phyloP scores from a whole-genome alignment of 2,888 invertebrate genomes.

The Platerodrilus igneus region DNA sequence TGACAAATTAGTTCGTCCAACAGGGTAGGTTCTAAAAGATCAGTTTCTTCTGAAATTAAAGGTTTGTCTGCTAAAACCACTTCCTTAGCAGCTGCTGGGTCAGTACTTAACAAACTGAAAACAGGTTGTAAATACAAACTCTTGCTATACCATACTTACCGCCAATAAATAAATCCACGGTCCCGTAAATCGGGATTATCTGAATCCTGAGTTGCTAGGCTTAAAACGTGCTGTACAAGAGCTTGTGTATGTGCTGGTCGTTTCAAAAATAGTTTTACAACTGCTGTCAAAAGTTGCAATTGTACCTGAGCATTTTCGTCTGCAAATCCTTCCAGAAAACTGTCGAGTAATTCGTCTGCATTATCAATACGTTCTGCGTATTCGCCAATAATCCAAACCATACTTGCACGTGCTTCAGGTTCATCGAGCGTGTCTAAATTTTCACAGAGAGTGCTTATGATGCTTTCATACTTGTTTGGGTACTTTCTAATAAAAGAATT shows the following conservation, averaged over 20 bases:
- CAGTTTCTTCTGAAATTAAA: constrained; percentile 97
- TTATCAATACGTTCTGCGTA: constrained; percentile 99
- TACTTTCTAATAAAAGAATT: constrained; percentile 61
- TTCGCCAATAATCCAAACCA: constrained; percentile 95
- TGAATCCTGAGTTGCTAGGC: constrained; percentile 85
- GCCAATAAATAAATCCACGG: constrained; percentile 99
- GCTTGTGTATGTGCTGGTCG: constrained; percentile 98
- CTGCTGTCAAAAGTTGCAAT: constrained; percentile 93
- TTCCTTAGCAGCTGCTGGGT: constrained; percentile 98
- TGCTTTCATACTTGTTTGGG: constrained; percentile 99
- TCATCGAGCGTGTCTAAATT: constrained; percentile 98
- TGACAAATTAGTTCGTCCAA: constrained; percentile 98
- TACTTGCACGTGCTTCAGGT: constrained; percentile 96
- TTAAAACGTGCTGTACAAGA: constrained; percentile 92
- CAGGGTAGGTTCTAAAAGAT: constrained; percentile 93
- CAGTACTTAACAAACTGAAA: constrained; percentile 78
- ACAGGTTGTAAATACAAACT: constrained; percentile 4
- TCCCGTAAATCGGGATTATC: constrained; percentile 98
- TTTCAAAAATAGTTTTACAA: constrained; percentile 97
- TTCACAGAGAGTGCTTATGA: constrained; percentile 97
- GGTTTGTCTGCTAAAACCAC: constrained; percentile 99
- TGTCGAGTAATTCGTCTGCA: constrained; percentile 95
- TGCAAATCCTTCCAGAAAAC: constrained; percentile 80
- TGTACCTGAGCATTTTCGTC: constrained; percentile 56
- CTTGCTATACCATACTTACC: constrained; percentile 43